Percentiles rank a stretch among this genome's conserved stretches.
Evolutionary conservation across 2,797 vertebrate genomes (phyloP).

Genomic region (Enteromius argenteus): DNA sequence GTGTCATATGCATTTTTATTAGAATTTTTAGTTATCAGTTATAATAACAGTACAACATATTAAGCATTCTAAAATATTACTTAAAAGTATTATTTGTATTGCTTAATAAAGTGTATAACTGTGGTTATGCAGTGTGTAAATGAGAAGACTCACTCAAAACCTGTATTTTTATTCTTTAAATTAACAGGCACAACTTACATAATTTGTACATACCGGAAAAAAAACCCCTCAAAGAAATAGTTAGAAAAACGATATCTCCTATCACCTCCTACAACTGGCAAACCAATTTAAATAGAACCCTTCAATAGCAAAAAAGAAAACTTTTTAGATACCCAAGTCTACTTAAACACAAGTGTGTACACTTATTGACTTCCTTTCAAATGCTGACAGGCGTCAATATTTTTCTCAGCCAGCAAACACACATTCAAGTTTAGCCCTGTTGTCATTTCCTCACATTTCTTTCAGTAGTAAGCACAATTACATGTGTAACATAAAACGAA

Average conservation of each 20-base stretch:
- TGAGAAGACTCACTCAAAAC: constrained; percentile 7
- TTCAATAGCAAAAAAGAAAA: constrained; percentile 57
- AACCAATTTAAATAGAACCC: constrained; percentile 8
- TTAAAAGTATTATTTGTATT: too few relatives aligned
- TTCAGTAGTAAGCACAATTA: constrained; percentile 59
- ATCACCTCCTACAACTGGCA: neutral
- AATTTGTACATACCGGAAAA: constrained; percentile 80
- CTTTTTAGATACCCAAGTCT: neutral
- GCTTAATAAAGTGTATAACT: neutral
- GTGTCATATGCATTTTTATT: neutral
- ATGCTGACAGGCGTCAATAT: neutral
- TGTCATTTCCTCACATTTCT: constrained; percentile 49
- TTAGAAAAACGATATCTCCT: constrained; percentile 9
- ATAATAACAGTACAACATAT: neutral
- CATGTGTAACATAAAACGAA: constrained; percentile 57
- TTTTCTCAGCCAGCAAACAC: constrained; percentile 10
- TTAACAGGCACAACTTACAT: constrained; percentile 84
- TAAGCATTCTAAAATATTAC: neutral
- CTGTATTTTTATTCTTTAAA: constrained; percentile 81
- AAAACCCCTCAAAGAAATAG: constrained; percentile 54
- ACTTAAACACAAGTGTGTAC: neutral
- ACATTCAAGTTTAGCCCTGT: constrained; percentile 57
- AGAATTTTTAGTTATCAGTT: neutral
- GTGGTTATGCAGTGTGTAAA: neutral
- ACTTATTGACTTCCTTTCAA: neutral